Conservation (phyloP, 2,113 vertebrate species). For the Phocoena phocoena region DNA sequence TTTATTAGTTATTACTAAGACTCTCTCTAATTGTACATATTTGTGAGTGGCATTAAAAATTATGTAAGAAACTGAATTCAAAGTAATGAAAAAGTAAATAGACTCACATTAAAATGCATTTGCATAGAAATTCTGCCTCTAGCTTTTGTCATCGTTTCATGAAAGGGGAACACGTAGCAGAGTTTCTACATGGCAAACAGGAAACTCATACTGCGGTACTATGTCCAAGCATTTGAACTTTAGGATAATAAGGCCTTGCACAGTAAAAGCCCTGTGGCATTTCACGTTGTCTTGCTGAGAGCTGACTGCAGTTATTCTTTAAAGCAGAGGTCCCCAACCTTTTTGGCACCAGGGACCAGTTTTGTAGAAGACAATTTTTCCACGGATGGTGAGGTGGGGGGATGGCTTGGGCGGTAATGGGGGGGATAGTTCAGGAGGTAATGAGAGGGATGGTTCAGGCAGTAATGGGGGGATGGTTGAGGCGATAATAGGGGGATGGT, state of each 20-base stretch:
- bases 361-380: too few species aligned
- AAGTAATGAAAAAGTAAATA: background rate
- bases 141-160: background rate
- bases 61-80: background rate
- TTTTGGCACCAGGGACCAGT: too few species aligned
- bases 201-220: background rate
- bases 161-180: background rate
- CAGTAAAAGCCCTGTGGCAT: slow-evolving; percentile 31
- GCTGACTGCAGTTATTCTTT: slow-evolving; percentile 41
- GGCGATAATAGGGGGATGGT: too few species aligned
- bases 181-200: background rate
- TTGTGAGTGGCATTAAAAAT: background rate
- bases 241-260: slow-evolving; percentile 21
- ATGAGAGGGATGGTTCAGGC: too few species aligned
- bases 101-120: background rate
- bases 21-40: background rate
- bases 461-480: too few species aligned
- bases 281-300: slow-evolving; percentile 38
- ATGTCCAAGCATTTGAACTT: slow-evolving; percentile 24
- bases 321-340: too few species aligned
- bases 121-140: background rate
- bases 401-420: too few species aligned
- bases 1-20: background rate
- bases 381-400: too few species aligned
- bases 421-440: too few species aligned